These are phyloP conservation scores for Aptenodytes patagonicus DNA, from an alignment of 2,113 vertebrate genomes.

Conservation along the genomic window DNA sequence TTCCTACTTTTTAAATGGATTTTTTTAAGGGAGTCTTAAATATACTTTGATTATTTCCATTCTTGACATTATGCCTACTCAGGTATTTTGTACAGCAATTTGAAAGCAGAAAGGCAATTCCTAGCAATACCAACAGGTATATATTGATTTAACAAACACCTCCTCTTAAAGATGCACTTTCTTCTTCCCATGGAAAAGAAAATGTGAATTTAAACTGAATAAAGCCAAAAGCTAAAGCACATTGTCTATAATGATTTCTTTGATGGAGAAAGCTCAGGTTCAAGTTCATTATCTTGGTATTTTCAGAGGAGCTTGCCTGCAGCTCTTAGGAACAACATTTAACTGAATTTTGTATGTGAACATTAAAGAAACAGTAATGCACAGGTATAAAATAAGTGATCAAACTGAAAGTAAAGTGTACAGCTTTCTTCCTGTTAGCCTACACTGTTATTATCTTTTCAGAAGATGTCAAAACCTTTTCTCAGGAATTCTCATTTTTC, in stretches of 20 bases:
- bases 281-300: constrained; percentile 77
- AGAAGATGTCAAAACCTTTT: constrained; percentile 62
- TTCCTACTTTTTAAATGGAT: constrained; percentile 66
- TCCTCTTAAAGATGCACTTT: constrained; percentile 65
- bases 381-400: constrained; percentile 66
- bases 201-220: constrained; percentile 70
- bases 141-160: constrained; percentile 69
- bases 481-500: constrained; percentile 63
- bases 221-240: constrained; percentile 66
- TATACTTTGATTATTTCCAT: constrained; percentile 71
- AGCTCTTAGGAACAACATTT: constrained; percentile 61
- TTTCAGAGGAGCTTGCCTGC: constrained; percentile 67
- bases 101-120: constrained; percentile 72
- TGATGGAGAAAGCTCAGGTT: constrained; percentile 68
- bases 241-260: constrained; percentile 71
- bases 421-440: constrained; percentile 51
- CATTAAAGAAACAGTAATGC: constrained; percentile 66
- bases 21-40: constrained; percentile 70
- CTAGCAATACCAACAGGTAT: constrained; percentile 52
- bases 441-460: constrained; percentile 60
- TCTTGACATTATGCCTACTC: constrained; percentile 68
- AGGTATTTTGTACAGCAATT: constrained; percentile 63
- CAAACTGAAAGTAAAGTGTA: constrained; percentile 50
- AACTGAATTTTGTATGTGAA: constrained; percentile 70
- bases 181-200: constrained; percentile 55